Base-by-base conservation (phyloP, 2,797 vertebrate species). In the Phrynocephalus forsythii region DNA sequence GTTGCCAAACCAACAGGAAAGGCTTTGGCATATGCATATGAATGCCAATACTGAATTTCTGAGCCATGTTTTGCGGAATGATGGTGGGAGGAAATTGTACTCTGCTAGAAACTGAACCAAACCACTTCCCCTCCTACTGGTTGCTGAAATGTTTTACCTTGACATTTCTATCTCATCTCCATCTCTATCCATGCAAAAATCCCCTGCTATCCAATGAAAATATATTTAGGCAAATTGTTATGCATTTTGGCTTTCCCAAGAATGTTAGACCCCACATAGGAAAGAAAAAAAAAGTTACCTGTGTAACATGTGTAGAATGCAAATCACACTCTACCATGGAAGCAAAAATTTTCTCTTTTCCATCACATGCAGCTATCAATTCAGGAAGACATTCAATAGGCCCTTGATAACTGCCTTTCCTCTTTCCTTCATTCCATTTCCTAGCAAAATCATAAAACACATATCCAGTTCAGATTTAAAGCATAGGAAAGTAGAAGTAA, bases 311-410 rank as follows among this genome's bases (percentile, higher is more conserved):
- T n/a, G 71, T 88, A 7, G 95, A 90, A 1, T 96, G 95, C 76
- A 99, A 93, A 86, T 98, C 97, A 11, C 94, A 95, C 82, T 95
- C 93, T 44, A 99, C 72, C 71, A 99, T 97, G 83, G 97, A 95
- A 88, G 95, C 92, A 88, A 99, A 98, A 73, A 97, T 84, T 44
- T 95, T 95, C 91, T 99, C 97, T 89, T 95, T 97, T 83, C 98
- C 98, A 72, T 95, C 95, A 7, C 99, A 99, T 90, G 96, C 97
- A 22, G 97, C 97, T 8, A 99, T 97, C 90, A 99, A 96, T 93
- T 99, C 98, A 15, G 99, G 99, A 92, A 99, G 98, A 91, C 97
- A 98, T 92, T 99, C 98, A 0, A 99, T 96, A 77, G 97, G 96
- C 30, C 97, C 96, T 18, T 90, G 96, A 94, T 95, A 96, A 85